Evolutionary conservation across 2,797 vertebrate species (phyloP), one percentile per base, ranked within the genome.

Genomic region (Scyliorhinus canicula): DNA sequence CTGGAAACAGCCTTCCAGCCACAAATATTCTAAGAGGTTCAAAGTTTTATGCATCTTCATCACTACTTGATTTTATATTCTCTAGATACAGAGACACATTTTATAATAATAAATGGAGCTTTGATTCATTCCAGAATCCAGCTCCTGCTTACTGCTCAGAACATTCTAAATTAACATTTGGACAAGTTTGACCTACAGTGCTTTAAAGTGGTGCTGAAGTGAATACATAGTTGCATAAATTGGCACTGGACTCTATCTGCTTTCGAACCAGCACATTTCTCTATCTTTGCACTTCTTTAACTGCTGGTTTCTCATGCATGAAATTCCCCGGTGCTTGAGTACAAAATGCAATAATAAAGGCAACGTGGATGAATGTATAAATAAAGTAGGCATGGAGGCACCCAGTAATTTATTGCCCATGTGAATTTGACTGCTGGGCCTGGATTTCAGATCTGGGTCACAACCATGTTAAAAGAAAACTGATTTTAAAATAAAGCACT

Each of bases 111-210:
- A 60, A 57, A 60, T 91, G 88, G 57, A 63, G n/a, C 21, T 44
- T n/a, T 65, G 88, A 65, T 91, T 91, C 88, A 91, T 65, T 65
- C 88, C 60, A 91, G 88, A 91, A 63, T 91, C 88, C 8, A 91
- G n/a, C 7, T 65, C n/a, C 60, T 65, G 55, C 7, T 90, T 21
- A n/a, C 35, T 9, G 1, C 55, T 24, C 24, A 35, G n/a, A 91
- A 44, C 60, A 44, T 65, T 91, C 40, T 91, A n/a, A 91, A 65
- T 88, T 88, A 88, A 16, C 52, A 19, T 88, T 50, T n/a, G 57
- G n/a, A 60, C 88, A 91, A 26, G 40, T 91, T 65, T 44, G 11
- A 65, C 8, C n/a, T 91, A 91, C 88, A 44, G 0, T 40, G 3
- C n/a, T 91, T 44, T 9, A 91, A 26, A 44, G n/a, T 65, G 57